Evolutionary conservation across 2,113 vertebrate species (phyloP).

Genomic region (Tyto alba): DNA sequence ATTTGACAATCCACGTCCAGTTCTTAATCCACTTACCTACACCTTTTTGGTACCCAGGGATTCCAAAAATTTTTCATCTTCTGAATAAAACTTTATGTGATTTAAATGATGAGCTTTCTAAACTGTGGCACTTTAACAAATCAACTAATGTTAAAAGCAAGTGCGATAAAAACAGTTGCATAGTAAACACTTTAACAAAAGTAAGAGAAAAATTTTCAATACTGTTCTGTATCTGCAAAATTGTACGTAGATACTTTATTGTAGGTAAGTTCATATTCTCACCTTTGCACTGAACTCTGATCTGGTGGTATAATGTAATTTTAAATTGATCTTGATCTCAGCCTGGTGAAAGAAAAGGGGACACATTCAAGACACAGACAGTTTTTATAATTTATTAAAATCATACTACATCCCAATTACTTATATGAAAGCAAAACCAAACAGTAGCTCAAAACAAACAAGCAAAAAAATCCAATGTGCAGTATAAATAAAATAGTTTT

Average conservation of each 20-base stretch:
- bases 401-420: neutral
- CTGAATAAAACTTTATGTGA: neutral
- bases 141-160: neutral
- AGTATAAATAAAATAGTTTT: neutral
- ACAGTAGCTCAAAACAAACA: neutral
- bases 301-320: neutral
- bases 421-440: neutral
- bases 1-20: neutral
- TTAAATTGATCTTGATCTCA: neutral
- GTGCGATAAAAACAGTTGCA: neutral
- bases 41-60: neutral
- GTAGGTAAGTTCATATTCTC: neutral
- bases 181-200: neutral
- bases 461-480: neutral
- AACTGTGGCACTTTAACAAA: neutral
- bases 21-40: neutral
- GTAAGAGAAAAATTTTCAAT: neutral
- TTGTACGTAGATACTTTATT: neutral
- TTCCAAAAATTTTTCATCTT: neutral
- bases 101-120: neutral
- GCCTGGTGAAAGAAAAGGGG: neutral
- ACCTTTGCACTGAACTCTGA: neutral
- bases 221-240: neutral
- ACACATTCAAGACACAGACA: neutral
- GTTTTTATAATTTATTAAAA: neutral